Percentiles rank a stretch among this genome's conserved stretches.
phyloP scores from a whole-genome alignment of 2,888 invertebrate genomes.

The Archips xylosteana region DNA sequence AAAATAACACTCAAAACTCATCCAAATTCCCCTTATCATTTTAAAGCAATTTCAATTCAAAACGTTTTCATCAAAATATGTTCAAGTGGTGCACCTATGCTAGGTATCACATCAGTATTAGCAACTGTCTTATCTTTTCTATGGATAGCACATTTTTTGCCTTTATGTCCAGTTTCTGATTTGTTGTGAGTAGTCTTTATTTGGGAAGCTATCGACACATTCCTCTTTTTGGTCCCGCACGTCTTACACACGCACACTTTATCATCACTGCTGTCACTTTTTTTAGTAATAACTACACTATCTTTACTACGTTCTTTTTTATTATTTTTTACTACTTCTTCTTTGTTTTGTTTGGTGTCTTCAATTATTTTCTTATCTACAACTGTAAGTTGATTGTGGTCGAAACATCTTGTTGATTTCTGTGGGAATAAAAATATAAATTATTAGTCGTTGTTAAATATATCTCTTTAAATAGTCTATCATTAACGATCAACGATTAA shows the following conservation, averaged over 20 bases:
- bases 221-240: constrained; percentile 73
- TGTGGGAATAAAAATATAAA: constrained; percentile 50
- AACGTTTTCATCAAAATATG: constrained; percentile 77
- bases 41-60: constrained; percentile 52
- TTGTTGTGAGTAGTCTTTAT: constrained; percentile 79
- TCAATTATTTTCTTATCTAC: constrained; percentile 49
- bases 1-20: constrained; percentile 7
- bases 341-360: constrained; percentile 47
- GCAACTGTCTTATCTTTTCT: constrained; percentile 70
- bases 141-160: constrained; percentile 71
- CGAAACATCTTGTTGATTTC: constrained; percentile 79
- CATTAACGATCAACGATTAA: neutral
- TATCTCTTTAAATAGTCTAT: no score
- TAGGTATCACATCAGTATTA: constrained; percentile 64
- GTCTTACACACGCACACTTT: constrained; percentile 60
- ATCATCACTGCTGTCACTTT: constrained; percentile 50
- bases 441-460: neutral
- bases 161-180: constrained; percentile 75
- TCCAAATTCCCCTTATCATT: constrained; percentile 6
- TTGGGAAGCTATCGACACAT: constrained; percentile 71
- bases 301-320: constrained; percentile 47
- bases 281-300: constrained; percentile 52
- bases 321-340: constrained; percentile 48
- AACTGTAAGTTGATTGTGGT: constrained; percentile 71
- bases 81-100: constrained; percentile 69